Percentiles rank a stretch among this genome's conserved stretches.
phyloP scores from a whole-genome alignment of 2,888 invertebrate genomes.

The Cantharis flavilabris region DNA sequence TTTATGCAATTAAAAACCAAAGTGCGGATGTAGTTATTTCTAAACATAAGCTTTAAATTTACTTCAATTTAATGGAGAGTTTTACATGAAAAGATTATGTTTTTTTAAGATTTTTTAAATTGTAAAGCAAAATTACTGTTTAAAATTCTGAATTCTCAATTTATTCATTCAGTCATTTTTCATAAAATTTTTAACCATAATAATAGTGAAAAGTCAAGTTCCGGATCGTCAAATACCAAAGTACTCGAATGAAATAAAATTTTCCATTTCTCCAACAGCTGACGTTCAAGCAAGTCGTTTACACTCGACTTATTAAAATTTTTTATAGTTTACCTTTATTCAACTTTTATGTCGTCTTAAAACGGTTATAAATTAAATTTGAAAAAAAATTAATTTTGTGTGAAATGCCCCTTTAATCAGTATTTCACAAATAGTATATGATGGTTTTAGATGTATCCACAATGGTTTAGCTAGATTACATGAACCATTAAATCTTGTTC shows the following conservation, averaged over 20 bases:
- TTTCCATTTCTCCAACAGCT: constrained; percentile 9
- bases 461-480: constrained; percentile 37
- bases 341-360: constrained; percentile 19
- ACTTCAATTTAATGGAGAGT: neutral
- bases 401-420: constrained; percentile 38
- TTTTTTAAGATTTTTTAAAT: neutral
- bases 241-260: constrained; percentile 11
- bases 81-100: neutral
- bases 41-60: neutral
- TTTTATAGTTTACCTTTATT: constrained; percentile 18
- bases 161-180: neutral
- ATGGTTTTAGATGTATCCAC: constrained; percentile 30
- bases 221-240: constrained; percentile 7
- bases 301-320: constrained; percentile 7
- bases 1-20: neutral
- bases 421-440: constrained; percentile 29
- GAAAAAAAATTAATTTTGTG: constrained; percentile 35
- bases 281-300: constrained; percentile 16
- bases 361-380: constrained; percentile 33
- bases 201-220: constrained; percentile 8
- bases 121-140: neutral
- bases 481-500: constrained; percentile 38
- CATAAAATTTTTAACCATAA: neutral
- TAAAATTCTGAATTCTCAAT: neutral
- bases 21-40: neutral